Evolutionary conservation across 2,797 vertebrate species (phyloP).

Genomic region (Pipistrellus pygmaeus): DNA sequence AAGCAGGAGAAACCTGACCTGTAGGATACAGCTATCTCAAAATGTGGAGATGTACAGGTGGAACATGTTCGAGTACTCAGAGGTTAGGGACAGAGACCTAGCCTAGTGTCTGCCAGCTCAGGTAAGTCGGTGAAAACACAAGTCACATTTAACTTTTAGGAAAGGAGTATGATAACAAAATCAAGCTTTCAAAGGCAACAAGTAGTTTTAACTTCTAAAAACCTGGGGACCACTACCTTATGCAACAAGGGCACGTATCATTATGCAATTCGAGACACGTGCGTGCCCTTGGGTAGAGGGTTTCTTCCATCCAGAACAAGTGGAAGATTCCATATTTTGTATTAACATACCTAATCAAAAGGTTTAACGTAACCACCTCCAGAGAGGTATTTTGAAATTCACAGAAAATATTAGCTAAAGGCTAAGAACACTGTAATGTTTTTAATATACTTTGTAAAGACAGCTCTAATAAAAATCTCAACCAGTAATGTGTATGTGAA

Average conservation of each 20-base stretch:
- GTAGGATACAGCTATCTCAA: not conserved
- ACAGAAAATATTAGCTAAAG: constrained; percentile 38
- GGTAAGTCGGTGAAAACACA: not conserved
- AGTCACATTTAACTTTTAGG: not conserved
- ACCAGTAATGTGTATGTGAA: constrained; percentile 37
- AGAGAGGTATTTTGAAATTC: constrained; percentile 34
- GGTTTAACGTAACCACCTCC: not conserved
- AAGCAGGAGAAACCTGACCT: not conserved
- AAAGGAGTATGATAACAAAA: not conserved
- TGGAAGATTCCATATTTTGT: not conserved
- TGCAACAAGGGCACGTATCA: not conserved
- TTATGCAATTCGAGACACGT: not conserved
- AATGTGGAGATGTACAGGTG: not conserved
- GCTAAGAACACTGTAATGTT: not conserved
- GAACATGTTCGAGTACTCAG: not conserved
- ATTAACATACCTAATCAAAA: not conserved
- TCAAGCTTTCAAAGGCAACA: not conserved
- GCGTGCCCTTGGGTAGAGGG: not conserved
- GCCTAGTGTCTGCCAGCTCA: not conserved
- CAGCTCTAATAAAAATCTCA: constrained; percentile 42
- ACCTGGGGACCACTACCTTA: not conserved
- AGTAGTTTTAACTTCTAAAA: not conserved
- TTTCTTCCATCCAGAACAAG: not conserved
- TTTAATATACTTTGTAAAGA: constrained; percentile 47
- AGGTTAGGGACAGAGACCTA: not conserved